Percentiles rank a stretch among this genome's conserved stretches.
Evolutionary conservation across 2,113 vertebrate genomes (phyloP).

Genomic region (Ailuropoda melanoleuca): DNA sequence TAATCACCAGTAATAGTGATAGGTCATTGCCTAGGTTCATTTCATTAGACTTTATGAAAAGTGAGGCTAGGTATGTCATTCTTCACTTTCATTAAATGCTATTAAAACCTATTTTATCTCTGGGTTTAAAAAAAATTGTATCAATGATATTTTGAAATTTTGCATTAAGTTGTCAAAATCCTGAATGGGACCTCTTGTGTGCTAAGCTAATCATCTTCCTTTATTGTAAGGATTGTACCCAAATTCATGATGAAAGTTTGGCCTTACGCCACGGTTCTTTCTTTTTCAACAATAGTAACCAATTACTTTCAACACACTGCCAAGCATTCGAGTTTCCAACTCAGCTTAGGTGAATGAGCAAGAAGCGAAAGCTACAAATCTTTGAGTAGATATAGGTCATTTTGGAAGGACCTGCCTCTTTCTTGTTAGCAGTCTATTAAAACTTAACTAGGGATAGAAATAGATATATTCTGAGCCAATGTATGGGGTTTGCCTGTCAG

Average conservation of each 20-base stretch:
- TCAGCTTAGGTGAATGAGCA: background rate
- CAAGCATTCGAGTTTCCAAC: background rate
- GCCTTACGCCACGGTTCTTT: background rate
- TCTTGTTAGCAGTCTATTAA: background rate
- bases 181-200: background rate
- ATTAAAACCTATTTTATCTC: constrained; percentile 3
- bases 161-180: constrained; percentile 30
- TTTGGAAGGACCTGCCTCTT: background rate
- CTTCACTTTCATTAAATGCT: background rate
- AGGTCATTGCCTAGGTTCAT: background rate
- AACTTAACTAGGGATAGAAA: background rate
- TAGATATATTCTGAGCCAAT: background rate
- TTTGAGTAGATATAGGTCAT: background rate
- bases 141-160: constrained; percentile 4
- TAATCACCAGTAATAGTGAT: background rate
- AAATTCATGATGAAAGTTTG: background rate
- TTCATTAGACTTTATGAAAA: background rate
- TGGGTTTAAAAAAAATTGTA: background rate
- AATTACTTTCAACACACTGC: background rate
- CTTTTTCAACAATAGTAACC: background rate
- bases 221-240: background rate
- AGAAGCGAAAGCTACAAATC: background rate
- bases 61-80: background rate
- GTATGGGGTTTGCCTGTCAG: background rate
- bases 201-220: background rate